Evolutionary conservation across 2,113 vertebrate species (phyloP).

Genomic region (Dryoscopus gambensis): DNA sequence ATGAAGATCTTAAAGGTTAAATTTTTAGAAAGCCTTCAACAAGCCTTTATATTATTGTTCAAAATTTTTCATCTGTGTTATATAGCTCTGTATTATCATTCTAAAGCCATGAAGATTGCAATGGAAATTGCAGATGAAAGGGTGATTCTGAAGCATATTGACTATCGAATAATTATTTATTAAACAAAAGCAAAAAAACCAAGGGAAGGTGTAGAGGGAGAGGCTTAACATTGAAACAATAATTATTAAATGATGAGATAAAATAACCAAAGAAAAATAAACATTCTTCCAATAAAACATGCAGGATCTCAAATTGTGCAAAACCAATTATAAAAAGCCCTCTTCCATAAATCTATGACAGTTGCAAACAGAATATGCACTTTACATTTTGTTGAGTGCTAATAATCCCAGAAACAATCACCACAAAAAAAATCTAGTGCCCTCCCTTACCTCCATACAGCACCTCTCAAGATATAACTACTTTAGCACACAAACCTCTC

Average conservation of each 20-base stretch:
- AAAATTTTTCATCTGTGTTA: not conserved
- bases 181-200: not conserved
- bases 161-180: not conserved
- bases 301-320: not conserved
- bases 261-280: constrained; percentile 5
- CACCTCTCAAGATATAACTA: not conserved
- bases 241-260: not conserved
- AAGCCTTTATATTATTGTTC: not conserved
- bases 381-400: not conserved
- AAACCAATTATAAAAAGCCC: not conserved
- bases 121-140: not conserved
- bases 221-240: not conserved
- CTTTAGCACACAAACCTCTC: not conserved
- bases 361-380: not conserved
- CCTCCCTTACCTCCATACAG: not conserved
- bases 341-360: not conserved
- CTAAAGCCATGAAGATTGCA: not conserved
- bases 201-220: not conserved
- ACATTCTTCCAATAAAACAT: not conserved
- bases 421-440: not conserved
- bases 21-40: not conserved
- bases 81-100: not conserved
- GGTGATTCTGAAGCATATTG: not conserved
- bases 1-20: constrained; percentile 17
- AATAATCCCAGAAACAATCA: not conserved